A percentile compares a stretch with the other conserved stretches of the same genome.
phyloP scores from a whole-genome alignment of 1,140 invertebrate species.

The Arion vulgaris region DNA sequence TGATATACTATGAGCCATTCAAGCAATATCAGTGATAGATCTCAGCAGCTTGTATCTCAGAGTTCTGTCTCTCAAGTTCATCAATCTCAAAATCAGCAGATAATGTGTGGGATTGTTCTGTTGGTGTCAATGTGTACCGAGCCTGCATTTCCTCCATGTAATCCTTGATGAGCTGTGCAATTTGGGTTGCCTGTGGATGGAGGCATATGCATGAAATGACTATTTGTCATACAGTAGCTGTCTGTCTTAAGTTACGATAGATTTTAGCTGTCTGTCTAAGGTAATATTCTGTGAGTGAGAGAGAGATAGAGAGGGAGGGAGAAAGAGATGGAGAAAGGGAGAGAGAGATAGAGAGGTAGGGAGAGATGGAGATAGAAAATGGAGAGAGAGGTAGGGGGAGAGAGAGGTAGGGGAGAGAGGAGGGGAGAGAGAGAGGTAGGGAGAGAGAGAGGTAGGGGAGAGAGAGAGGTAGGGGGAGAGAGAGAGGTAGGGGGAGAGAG shows the following conservation, averaged over 20 bases:
- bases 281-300: too few species aligned
- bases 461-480: too few species aligned
- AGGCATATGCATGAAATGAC: not conserved
- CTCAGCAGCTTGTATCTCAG: constrained; percentile 39
- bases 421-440: too few species aligned
- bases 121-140: constrained; percentile 50
- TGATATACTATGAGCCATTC: not conserved
- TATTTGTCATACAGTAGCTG: not conserved
- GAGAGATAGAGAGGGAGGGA: too few species aligned
- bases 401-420: too few species aligned
- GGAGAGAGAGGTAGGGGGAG: too few species aligned
- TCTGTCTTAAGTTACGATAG: not conserved
- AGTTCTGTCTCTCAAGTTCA: constrained; percentile 46
- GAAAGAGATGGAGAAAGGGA: too few species aligned
- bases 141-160: constrained; percentile 76
- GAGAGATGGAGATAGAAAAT: too few species aligned
- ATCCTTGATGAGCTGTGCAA: constrained; percentile 92
- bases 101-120: constrained; percentile 42
- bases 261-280: too few species aligned
- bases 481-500: too few species aligned
- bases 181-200: constrained; percentile 86
- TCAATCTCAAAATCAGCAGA: constrained; percentile 43
- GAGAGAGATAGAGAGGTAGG: too few species aligned
- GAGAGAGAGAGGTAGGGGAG: too few species aligned
- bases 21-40: not conserved